Percentiles rank a stretch among this genome's conserved stretches.
phyloP scores from a whole-genome alignment of 2,888 invertebrate genomes.

The Ramazzottius varieornatus region DNA sequence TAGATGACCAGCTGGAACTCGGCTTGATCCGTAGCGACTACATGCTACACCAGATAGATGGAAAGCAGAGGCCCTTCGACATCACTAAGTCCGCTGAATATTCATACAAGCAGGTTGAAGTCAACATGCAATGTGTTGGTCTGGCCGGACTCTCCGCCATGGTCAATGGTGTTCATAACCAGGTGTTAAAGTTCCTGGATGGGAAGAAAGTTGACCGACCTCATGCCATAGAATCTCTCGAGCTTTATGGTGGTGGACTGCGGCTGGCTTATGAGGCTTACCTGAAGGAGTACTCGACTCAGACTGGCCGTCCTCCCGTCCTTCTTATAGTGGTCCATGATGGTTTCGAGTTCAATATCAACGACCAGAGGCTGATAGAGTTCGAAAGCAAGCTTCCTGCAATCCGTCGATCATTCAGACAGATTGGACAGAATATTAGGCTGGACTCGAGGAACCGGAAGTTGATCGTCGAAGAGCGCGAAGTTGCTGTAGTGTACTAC shows the following conservation, averaged over 20 bases:
- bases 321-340: neutral
- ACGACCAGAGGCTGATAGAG: neutral
- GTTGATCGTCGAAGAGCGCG: constrained; percentile 29
- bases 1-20: neutral
- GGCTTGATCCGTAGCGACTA: neutral
- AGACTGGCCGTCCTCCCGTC: neutral
- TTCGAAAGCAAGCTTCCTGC: neutral
- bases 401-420: neutral
- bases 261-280: neutral
- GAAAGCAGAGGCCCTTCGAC: neutral
- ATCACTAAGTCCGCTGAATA: neutral
- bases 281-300: neutral
- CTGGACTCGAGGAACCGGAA: constrained; percentile 8
- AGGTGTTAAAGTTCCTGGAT: neutral
- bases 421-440: constrained; percentile 5
- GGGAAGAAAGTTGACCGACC: neutral
- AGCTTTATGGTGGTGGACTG: neutral
- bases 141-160: neutral
- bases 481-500: constrained; percentile 70
- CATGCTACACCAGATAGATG: neutral
- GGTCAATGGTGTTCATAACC: neutral
- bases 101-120: neutral
- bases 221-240: neutral
- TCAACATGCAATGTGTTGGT: neutral
- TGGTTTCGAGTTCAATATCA: constrained; percentile 1